Conservation (phyloP, 2,888 invertebrate species). For the Dryadula phaetusa region DNA sequence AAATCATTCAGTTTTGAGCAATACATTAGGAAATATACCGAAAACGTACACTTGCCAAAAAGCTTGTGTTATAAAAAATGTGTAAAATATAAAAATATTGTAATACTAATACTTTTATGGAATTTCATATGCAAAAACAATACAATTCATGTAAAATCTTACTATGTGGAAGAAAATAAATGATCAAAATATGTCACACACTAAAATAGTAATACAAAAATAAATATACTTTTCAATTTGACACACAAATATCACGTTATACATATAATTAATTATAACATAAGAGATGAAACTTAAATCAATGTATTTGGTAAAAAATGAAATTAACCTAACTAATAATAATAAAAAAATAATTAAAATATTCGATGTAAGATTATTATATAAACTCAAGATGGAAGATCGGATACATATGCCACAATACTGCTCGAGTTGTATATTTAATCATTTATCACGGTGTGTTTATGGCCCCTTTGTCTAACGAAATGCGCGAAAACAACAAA, state of each 20-base stretch:
- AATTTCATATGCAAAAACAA: constrained; percentile 21
- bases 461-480: constrained; percentile 65
- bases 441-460: constrained; percentile 59
- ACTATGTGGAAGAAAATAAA: background rate
- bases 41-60: constrained; percentile 39
- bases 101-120: constrained; percentile 27
- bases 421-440: constrained; percentile 2
- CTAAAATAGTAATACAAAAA: constrained; percentile 30
- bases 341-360: constrained; percentile 2
- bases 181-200: constrained; percentile 4
- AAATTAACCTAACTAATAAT: constrained; percentile 7
- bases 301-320: constrained; percentile 37
- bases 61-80: constrained; percentile 27
- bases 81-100: constrained; percentile 33
- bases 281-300: constrained; percentile 33
- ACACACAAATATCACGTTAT: constrained; percentile 43
- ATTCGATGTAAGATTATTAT: constrained; percentile 15
- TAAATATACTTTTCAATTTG: constrained; percentile 36
- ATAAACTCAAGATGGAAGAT: constrained; percentile 1
- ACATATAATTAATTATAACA: constrained; percentile 14
- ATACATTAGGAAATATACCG: constrained; percentile 32
- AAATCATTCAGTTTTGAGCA: constrained; percentile 32
- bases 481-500: constrained; percentile 51
- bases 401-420: constrained; percentile 9
- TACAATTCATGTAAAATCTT: background rate